These are phyloP conservation scores for Cervus canadensis DNA, from an alignment of 2,113 vertebrate genomes.

Conservation along the genomic window DNA sequence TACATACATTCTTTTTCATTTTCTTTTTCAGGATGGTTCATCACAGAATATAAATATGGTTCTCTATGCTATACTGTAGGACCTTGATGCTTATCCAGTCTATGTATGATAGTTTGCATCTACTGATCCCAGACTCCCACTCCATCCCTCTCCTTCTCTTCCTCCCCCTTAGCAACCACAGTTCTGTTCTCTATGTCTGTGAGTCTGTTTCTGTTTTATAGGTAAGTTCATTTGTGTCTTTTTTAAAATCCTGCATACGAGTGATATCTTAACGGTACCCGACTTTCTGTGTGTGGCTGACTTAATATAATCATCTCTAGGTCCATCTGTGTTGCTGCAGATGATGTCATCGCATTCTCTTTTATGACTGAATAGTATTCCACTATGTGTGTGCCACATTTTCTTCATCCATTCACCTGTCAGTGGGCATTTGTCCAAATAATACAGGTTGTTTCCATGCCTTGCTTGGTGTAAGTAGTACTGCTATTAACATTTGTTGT, in stretches of 20 bases:
- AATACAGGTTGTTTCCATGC: neutral
- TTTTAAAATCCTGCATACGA: neutral
- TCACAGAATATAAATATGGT: neutral
- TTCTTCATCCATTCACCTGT: neutral
- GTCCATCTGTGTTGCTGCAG: neutral
- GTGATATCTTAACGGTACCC: neutral
- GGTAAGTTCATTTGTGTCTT: neutral
- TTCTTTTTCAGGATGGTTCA: neutral
- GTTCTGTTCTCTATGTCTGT: neutral
- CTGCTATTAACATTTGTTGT: neutral
- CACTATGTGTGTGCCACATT: neutral
- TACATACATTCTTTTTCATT: neutral
- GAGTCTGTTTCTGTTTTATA: neutral
- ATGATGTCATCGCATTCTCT: neutral
- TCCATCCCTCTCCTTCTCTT: neutral
- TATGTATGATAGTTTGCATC: neutral
- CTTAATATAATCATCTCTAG: neutral
- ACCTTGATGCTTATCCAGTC: neutral
- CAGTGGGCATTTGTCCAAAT: neutral
- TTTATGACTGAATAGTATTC: neutral
- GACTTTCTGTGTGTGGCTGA: neutral
- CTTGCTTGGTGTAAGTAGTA: neutral
- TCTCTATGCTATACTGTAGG: neutral
- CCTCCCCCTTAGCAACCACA: neutral
- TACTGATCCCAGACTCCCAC: neutral